Percentiles rank a stretch among this genome's conserved stretches.
phyloP scores from a whole-genome alignment of 2,113 vertebrate genomes.

The Probosciger aterrimus region DNA sequence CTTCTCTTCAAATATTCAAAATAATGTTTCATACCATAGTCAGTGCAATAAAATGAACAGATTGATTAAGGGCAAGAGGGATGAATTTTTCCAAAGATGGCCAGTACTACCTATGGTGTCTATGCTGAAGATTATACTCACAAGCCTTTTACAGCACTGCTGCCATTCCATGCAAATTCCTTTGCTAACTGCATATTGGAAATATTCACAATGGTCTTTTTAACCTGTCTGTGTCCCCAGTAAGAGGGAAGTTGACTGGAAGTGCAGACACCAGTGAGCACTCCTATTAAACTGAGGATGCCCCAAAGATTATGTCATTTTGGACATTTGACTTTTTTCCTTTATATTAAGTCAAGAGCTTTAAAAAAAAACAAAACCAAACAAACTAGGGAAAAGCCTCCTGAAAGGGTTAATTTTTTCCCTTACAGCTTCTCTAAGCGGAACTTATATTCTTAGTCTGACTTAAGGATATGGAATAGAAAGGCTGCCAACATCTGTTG shows the following conservation, averaged over 20 bases:
- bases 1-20: background rate
- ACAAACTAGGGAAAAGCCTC: background rate
- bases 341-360: slow-evolving; percentile 2
- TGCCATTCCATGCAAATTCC: slow-evolving; percentile 1
- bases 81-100: background rate
- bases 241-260: background rate
- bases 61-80: background rate
- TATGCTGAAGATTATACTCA: background rate
- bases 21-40: background rate
- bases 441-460: slow-evolving; percentile 79
- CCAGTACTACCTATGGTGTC: background rate
- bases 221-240: background rate
- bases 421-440: slow-evolving; percentile 70
- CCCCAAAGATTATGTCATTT: background rate
- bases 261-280: background rate
- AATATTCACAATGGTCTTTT: slow-evolving; percentile 19
- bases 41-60: background rate
- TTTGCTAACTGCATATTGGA: background rate
- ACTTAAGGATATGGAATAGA: slow-evolving; percentile 75
- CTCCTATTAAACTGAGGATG: background rate
- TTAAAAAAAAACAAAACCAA: background rate
- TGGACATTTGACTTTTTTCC: background rate
- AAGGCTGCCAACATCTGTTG: slow-evolving; percentile 82
- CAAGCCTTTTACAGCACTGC: background rate
- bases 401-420: slow-evolving; percentile 73